A percentile compares a stretch with the other conserved stretches of the same genome.
These are phyloP conservation scores for Hylaea fasciaria DNA, from an alignment of 2,888 invertebrate genomes.

Conservation along the genomic window DNA sequence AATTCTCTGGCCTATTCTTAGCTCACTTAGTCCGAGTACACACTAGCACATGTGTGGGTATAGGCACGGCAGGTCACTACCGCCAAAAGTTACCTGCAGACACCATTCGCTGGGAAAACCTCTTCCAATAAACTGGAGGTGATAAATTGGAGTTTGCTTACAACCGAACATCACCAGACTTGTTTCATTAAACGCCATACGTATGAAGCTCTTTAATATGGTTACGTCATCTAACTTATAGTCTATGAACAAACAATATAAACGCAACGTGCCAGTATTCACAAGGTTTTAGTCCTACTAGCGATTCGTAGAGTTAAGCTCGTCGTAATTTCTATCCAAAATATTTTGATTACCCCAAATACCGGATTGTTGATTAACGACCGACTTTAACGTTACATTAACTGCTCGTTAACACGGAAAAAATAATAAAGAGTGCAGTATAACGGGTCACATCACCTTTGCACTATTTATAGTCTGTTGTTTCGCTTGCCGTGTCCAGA, in stretches of 20 bases:
- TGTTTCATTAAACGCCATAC: too few species aligned
- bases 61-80: not conserved
- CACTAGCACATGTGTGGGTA: not conserved
- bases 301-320: conserved; percentile 32
- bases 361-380: conserved; percentile 60
- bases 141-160: too few species aligned
- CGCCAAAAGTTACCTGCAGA: not conserved
- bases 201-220: too few species aligned
- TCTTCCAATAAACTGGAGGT: too few species aligned
- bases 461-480: conserved; percentile 32
- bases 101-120: not conserved
- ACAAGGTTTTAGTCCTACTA: not conserved
- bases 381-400: conserved; percentile 51
- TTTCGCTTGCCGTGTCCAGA: conserved; percentile 40
- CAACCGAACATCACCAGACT: too few species aligned
- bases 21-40: conserved; percentile 18
- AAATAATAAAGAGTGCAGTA: conserved; percentile 65
- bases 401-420: conserved; percentile 62
- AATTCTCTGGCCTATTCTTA: conserved; percentile 19
- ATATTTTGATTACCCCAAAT: conserved; percentile 57
- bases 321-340: conserved; percentile 40
- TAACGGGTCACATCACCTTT: conserved; percentile 54
- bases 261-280: too few species aligned
- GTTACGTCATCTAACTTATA: too few species aligned
- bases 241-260: too few species aligned